Percentiles rank a stretch among this genome's conserved stretches.
Evolutionary conservation across 2,888 invertebrate genomes (phyloP).

Genomic region (Loripinus fragilis): DNA sequence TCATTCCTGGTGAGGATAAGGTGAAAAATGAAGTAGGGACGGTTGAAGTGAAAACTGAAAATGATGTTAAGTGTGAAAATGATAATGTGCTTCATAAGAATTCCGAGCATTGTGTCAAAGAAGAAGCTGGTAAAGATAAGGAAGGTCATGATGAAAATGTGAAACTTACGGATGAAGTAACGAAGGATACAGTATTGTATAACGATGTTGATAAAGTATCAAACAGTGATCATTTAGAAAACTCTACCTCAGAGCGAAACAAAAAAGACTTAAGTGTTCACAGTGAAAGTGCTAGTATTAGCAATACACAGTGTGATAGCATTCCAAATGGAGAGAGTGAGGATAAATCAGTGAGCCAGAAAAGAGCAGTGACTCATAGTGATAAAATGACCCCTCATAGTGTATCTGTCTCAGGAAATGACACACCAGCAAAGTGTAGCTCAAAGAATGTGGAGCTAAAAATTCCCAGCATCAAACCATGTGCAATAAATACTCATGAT

Average conservation of each 20-base stretch:
- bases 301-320: constrained; percentile 17
- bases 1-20: constrained; percentile 17
- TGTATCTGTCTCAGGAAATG: constrained; percentile 37
- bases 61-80: constrained; percentile 12
- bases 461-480: constrained; percentile 56
- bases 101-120: constrained; percentile 37
- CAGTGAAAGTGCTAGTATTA: not conserved
- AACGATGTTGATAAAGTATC: not conserved
- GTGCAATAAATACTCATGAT: constrained; percentile 59
- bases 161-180: constrained; percentile 36
- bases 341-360: constrained; percentile 26
- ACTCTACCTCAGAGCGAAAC: constrained; percentile 1
- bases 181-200: constrained; percentile 25
- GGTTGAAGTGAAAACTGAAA: constrained; percentile 20
- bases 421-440: not conserved
- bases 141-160: constrained; percentile 22
- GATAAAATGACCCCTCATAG: constrained; percentile 33
- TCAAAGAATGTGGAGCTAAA: constrained; percentile 58
- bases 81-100: constrained; percentile 67
- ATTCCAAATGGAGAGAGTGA: constrained; percentile 35
- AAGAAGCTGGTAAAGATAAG: constrained; percentile 34
- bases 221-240: not conserved
- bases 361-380: constrained; percentile 18
- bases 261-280: not conserved
- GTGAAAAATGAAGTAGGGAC: constrained; percentile 18